Percentiles rank a stretch among this genome's conserved stretches.
These are phyloP conservation scores for Holothuria glaberrima DNA, from an alignment of 35 echinoderm and acorn worm genomes.

Conservation along the genomic window DNA sequence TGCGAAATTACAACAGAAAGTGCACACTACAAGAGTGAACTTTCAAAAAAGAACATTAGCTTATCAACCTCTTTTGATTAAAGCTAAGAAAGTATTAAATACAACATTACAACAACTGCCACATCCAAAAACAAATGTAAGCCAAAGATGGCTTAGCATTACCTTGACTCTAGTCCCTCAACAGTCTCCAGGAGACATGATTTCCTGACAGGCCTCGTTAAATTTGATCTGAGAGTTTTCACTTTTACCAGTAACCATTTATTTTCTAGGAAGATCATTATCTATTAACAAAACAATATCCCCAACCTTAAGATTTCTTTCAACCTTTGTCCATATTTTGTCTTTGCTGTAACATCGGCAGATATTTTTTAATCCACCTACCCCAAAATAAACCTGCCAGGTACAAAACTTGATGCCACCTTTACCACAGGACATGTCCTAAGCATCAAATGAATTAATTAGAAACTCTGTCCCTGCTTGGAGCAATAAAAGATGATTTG, in stretches of 20 bases:
- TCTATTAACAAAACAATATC: constrained; percentile 50
- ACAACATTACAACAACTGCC: too few relatives aligned
- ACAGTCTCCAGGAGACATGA: too few relatives aligned
- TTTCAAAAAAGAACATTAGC: too few relatives aligned
- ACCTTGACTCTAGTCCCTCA: too few relatives aligned
- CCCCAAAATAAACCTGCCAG: constrained; percentile 10
- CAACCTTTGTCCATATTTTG: constrained; percentile 47
- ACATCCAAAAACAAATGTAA: too few relatives aligned
- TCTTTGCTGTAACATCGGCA: constrained; percentile 17
- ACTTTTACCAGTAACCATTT: constrained; percentile 13
- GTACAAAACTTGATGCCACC: constrained; percentile 43
- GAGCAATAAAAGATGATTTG: constrained; percentile 72
- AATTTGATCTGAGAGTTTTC: background rate
- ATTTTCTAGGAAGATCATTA: too few relatives aligned
- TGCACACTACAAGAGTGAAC: too few relatives aligned
- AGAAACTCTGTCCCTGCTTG: constrained; percentile 58
- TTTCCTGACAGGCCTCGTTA: background rate
- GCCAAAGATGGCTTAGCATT: too few relatives aligned
- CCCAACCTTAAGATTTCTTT: constrained; percentile 1
- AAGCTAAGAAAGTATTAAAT: too few relatives aligned
- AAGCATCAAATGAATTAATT: constrained; percentile 6
- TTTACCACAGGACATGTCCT: constrained; percentile 17
- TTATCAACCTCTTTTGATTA: too few relatives aligned
- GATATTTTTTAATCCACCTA: constrained; percentile 50
- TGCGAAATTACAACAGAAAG: too few relatives aligned